Base-by-base conservation (phyloP, 2,888 invertebrate genomes). In the Dasysyrphus albostriatus region DNA sequence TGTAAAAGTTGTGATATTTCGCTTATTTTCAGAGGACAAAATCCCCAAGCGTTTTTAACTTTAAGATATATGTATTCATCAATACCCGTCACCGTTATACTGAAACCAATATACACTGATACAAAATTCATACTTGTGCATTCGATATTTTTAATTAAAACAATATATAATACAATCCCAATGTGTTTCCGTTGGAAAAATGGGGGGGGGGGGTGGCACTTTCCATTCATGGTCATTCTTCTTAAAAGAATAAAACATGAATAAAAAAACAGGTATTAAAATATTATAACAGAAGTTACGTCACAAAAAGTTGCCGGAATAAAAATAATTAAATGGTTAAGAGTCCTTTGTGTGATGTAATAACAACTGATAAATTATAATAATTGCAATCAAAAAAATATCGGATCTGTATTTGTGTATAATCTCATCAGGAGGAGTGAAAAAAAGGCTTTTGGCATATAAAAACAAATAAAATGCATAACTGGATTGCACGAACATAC, bases 121-220 rank as follows among this genome's bases (percentile, higher is more conserved):
- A 7, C 14, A 29, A 1, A 47, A 9, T 29, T 10, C 12, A 5
- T 29, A 2, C 12, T 14, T 29, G 24, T 54, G 51, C 51, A 54
- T 54, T 29, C 29, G 51, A 29, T 54, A 29, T 29, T 54, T 54
- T 54, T 54, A 54, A 54, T 54, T 54, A 54, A 54, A 54, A 54
- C 24, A 54, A 54, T 54, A 29, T 6, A 54, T 54, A 54, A 54
- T 54, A 29, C 29, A 54, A 54, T 54, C 12, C 29, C 29, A 54
- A 54, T 54, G 6, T 54, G 47, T 9, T 3, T 54, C 9, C 51
- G 12, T 2, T 14, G 14, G 12, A 29, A 29, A 54, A 24, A 12
- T 14, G 12, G 2, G 51, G 10, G 6, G 6, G 24, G 3, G n/a
- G n/a, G n/a, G n/a, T n/a, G n/a, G n/a, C n/a, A n/a, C n/a, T n/a